Evolutionary conservation across 2,888 invertebrate genomes (phyloP).

Genomic region (Shargacucullia verbasci): DNA sequence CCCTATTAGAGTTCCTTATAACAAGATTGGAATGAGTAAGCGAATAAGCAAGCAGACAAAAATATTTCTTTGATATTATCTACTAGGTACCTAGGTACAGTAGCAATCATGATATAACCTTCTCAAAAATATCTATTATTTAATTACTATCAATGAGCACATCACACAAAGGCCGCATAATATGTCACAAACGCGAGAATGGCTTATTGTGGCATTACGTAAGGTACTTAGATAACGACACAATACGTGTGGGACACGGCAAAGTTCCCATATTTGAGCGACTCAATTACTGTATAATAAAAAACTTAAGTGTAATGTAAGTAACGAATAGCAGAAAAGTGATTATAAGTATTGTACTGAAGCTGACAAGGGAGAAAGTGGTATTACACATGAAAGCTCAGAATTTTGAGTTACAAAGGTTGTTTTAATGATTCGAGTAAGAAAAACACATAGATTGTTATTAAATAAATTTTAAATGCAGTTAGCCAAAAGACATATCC

Average conservation of each 20-base stretch:
- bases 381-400: neutral
- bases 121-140: constrained; percentile 1
- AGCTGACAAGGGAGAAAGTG: neutral
- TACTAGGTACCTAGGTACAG: no score
- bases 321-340: constrained; percentile 6
- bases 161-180: constrained; percentile 8
- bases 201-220: constrained; percentile 37
- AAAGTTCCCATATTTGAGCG: constrained; percentile 36
- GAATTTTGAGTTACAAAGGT: no score
- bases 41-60: no score
- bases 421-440: no score
- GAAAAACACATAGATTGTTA: no score
- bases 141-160: constrained; percentile 17
- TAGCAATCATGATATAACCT: no score
- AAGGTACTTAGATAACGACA: constrained; percentile 47
- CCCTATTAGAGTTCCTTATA: no score
- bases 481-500: no score
- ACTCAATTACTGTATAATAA: constrained; percentile 1
- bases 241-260: constrained; percentile 46
- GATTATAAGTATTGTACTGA: neutral
- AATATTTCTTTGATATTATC: no score
- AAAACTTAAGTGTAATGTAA: constrained; percentile 6
- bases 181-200: constrained; percentile 43
- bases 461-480: no score
- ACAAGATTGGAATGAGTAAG: no score